Conservation (phyloP, 2,113 vertebrate genomes). For the Garra rufa region DNA sequence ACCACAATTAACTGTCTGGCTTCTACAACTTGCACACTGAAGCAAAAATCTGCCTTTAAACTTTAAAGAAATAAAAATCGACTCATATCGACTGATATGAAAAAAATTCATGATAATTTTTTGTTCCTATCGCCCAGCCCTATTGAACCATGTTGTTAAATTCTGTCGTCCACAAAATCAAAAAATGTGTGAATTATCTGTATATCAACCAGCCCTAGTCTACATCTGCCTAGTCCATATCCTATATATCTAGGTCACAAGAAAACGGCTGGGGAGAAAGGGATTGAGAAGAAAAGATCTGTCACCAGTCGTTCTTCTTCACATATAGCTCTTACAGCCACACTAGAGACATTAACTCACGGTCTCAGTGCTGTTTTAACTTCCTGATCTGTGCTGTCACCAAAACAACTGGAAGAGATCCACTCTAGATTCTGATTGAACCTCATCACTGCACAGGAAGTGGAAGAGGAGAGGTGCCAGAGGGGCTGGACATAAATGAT, state of each 20-base stretch:
- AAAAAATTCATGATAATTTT: too few relatives aligned
- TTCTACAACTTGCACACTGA: too few relatives aligned
- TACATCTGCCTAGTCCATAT: not conserved
- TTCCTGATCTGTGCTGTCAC: not conserved
- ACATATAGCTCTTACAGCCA: constrained; percentile 1
- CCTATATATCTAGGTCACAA: constrained; percentile 27
- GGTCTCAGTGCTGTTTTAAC: not conserved
- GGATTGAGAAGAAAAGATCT: not conserved
- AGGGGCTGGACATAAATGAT: not conserved
- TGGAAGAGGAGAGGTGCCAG: not conserved
- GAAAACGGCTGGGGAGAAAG: not conserved
- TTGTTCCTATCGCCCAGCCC: too few relatives aligned
- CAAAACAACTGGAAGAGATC: not conserved
- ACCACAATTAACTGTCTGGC: too few relatives aligned
- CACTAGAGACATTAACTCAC: not conserved
- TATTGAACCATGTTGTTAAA: not conserved
- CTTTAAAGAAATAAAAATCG: too few relatives aligned
- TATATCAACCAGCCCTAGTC: not conserved
- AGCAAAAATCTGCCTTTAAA: too few relatives aligned
- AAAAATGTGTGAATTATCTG: not conserved
- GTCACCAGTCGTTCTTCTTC: not conserved
- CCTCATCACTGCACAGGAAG: constrained; percentile 22
- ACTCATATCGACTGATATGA: too few relatives aligned
- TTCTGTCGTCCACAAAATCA: not conserved
- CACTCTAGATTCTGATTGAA: not conserved